Conservation (phyloP, 2,888 invertebrate genomes). For the Sarcophaga rosellei region DNA sequence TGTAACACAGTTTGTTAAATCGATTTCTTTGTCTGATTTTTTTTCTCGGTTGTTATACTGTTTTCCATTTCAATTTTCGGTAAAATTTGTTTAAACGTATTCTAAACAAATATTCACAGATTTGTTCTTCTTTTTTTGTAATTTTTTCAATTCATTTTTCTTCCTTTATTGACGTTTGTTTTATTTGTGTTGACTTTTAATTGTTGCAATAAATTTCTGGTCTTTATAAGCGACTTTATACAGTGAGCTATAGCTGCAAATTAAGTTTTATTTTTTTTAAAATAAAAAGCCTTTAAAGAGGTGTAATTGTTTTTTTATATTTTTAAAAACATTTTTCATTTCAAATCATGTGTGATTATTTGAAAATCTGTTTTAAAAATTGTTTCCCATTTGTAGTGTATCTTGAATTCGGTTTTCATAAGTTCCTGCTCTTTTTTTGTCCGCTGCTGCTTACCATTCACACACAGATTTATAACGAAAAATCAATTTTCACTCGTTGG, state of each 20-base stretch:
- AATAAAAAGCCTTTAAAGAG: too few relatives aligned
- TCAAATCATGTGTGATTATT: too few relatives aligned
- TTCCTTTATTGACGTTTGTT: slow-evolving; percentile 50
- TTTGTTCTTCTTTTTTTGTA: neutral
- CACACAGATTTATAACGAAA: slow-evolving; percentile 5
- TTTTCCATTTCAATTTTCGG: slow-evolving; percentile 17
- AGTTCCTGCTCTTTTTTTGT: too few relatives aligned
- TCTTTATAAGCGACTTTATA: neutral
- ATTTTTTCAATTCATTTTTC: slow-evolving; percentile 35
- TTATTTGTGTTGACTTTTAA: slow-evolving; percentile 54
- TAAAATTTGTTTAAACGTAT: slow-evolving; percentile 17
- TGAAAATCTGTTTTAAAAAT: too few relatives aligned
- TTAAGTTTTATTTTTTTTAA: neutral
- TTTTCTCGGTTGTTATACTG: neutral
- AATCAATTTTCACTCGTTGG: slow-evolving; percentile 38
- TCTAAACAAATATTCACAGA: slow-evolving; percentile 45
- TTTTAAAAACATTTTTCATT: neutral
- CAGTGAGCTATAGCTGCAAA: neutral
- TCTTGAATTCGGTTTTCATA: too few relatives aligned
- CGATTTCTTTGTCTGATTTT: neutral
- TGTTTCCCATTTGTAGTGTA: too few relatives aligned
- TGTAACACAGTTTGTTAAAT: slow-evolving; percentile 2
- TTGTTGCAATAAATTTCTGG: slow-evolving; percentile 46
- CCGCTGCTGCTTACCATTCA: neutral
- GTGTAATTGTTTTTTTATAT: too few relatives aligned